Evolutionary conservation across 2,888 invertebrate genomes (phyloP).

Genomic region (Furcula furcula): DNA sequence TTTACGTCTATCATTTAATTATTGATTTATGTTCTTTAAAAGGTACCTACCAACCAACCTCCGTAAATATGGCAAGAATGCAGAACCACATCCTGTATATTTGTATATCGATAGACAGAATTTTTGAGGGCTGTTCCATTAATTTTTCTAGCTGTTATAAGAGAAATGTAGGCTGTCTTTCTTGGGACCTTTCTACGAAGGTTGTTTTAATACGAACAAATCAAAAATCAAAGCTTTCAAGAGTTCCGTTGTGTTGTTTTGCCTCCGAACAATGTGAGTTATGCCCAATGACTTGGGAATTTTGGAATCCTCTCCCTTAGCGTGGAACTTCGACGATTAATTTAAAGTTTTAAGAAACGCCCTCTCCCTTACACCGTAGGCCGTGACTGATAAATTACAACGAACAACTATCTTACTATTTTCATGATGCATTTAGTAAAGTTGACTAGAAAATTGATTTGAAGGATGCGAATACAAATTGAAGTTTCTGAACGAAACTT

Average conservation of each 20-base stretch:
- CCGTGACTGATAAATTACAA: slow-evolving; percentile 25
- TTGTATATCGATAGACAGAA: too few species aligned
- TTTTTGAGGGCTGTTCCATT: too few species aligned
- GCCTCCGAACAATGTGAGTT: slow-evolving; percentile 54
- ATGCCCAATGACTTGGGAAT: slow-evolving; percentile 53
- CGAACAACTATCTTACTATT: slow-evolving; percentile 24
- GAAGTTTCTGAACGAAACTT: neutral
- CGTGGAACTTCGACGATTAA: slow-evolving; percentile 60
- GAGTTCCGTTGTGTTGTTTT: slow-evolving; percentile 42
- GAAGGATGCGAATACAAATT: slow-evolving; percentile 5
- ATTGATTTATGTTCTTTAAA: too few species aligned
- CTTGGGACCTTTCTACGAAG: neutral
- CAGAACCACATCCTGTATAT: too few species aligned
- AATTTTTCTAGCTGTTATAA: neutral
- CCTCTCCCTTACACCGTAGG: slow-evolving; percentile 16
- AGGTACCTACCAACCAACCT: too few species aligned
- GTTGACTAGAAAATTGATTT: slow-evolving; percentile 14
- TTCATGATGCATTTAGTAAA: slow-evolving; percentile 18
- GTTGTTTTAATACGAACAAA: slow-evolving; percentile 13
- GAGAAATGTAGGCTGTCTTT: neutral
- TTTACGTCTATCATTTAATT: too few species aligned
- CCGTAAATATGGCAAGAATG: too few species aligned
- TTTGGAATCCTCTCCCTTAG: slow-evolving; percentile 39
- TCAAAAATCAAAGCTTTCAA: slow-evolving; percentile 37
- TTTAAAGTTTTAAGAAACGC: slow-evolving; percentile 65